Base-by-base conservation (phyloP, 2,113 vertebrate genomes). In the Hymenochirus boettgeri region DNA sequence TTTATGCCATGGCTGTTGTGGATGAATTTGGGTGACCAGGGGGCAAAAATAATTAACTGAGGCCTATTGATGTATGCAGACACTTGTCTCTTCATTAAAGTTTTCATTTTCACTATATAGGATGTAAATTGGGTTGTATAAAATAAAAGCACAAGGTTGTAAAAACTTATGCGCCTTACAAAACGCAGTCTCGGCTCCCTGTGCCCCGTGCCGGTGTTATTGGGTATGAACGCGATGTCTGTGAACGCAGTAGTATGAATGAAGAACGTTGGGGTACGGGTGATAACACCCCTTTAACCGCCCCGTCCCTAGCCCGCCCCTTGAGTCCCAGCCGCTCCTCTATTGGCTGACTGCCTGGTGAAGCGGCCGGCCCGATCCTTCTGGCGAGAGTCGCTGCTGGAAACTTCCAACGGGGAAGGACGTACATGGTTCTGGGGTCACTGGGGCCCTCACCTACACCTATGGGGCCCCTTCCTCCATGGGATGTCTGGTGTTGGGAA, bases 291-390 rank as follows among this genome's bases (percentile, higher is more conserved):
- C 18, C 46, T 22, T 48, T 21, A n/a, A 12, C 21, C 21, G 18
- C 18, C 21, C 13, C n/a, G n/a, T 7, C 46, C 8, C 13, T 5
- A 17, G 54, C 42, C 29, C 26, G 54, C 54, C 63, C 62, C 39
- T n/a, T 22, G 18, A 17, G 19, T 42, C 42, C 29, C 45, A 66
- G 45, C 29, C 22, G 46, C 46, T 22, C 46, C 63, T 58, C 50
- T 58, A 66, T 66, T 66, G 63, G 63, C 63, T 8, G 63, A 12
- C 12, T 15, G 54, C 55, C 55, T 50, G 1, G 2, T 39, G 18
- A 3, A 12, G 63, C 23, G 23, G n/a, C 63, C 55, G 45, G 54
- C 55, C 55, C 3, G 21, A 1, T 12, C 9, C 24, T 26, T 7
- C 13, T 18, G n/a, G 42, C 54, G 19, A 33, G 52, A 23, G 22